phyloP scores from a whole-genome alignment of 2,888 invertebrate species.

The Eretmocerus hayati region DNA sequence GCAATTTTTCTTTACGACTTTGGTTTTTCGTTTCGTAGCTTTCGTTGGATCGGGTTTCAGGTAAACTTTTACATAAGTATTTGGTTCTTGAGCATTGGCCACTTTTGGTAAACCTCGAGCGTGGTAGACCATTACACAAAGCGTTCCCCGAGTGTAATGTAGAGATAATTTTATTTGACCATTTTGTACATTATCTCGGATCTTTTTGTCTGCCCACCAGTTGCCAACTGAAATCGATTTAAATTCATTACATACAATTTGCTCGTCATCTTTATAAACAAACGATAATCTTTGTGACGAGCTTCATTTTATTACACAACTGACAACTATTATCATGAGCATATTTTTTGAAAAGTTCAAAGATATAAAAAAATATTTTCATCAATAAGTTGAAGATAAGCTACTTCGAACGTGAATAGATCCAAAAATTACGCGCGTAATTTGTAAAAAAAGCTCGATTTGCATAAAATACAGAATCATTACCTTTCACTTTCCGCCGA shows the following conservation, averaged over 20 bases:
- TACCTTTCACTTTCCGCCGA: constrained; percentile 70
- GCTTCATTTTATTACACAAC: too few species aligned
- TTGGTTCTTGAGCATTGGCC: constrained; percentile 75
- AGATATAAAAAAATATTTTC: too few species aligned
- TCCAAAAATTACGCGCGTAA: too few species aligned
- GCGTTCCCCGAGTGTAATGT: constrained; percentile 65
- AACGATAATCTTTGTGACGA: too few species aligned
- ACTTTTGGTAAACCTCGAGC: constrained; percentile 79
- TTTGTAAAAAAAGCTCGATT: too few species aligned
- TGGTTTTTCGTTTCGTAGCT: constrained; percentile 92
- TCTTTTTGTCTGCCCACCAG: constrained; percentile 43
- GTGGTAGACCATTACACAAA: constrained; percentile 82
- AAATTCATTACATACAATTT: too few species aligned
- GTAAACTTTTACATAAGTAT: constrained; percentile 87
- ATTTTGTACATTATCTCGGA: constrained; percentile 46
- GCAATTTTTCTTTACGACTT: constrained; percentile 83
- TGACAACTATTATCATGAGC: too few species aligned
- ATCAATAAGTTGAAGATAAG: too few species aligned
- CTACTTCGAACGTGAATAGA: too few species aligned
- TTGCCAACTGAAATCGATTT: constrained; percentile 37
- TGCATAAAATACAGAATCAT: too few species aligned
- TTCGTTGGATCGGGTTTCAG: constrained; percentile 87
- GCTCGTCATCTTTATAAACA: too few species aligned
- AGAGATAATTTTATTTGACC: constrained; percentile 75
- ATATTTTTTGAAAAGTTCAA: too few species aligned